Base-by-base conservation (phyloP, 37 sponge, comb jelly and placozoan genomes). In the Axinella damicornis region DNA sequence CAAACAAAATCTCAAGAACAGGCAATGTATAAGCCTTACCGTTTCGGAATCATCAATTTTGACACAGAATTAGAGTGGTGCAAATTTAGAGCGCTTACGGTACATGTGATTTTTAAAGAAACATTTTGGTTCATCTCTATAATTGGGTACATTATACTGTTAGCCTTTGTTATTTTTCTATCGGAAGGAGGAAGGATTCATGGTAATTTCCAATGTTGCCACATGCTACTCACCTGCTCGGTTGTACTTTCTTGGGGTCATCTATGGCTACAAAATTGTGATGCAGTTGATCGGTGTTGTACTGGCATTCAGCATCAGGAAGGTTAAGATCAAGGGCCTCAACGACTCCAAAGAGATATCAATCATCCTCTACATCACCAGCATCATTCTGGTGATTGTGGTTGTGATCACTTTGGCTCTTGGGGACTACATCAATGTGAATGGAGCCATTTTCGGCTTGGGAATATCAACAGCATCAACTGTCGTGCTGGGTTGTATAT, bases 311-410 rank as follows among this genome's bases (percentile, higher is more conserved):
- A 75, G 57, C 46, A 83, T 76, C 27, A 59, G 89, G 41, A 89
- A 76, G 31, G 78, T 89, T 25, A 82, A 89, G 38, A 69, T 89
- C 57, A 82, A 83, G 41, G 89, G 83, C 0, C 78, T 89, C 73
- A 89, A 89, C 25, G 89, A 89, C 39, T 83, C 89, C 4, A 69
- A 32, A 72, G 69, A 83, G 76, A 68, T 83, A 11, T 75, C 82
- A 15, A 36, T 53, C 28, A 83, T 77, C 36, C 38, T 89, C 53
- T 83, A 82, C 69, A 83, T 89, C 64, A 83, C 89, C 17, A 89
- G 74, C 24, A 9, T 76, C 70, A 67, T 89, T 25, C n/a, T 67
- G 37, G 59, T 67, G 15, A 24, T 40, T 60, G 83, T 53, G 17
- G 57, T 83, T 13, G 16, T 83, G 16, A 53, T 65, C 9, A 54